phyloP scores from a whole-genome alignment of 2,113 vertebrate species.

The Ochotona curzoniae region DNA sequence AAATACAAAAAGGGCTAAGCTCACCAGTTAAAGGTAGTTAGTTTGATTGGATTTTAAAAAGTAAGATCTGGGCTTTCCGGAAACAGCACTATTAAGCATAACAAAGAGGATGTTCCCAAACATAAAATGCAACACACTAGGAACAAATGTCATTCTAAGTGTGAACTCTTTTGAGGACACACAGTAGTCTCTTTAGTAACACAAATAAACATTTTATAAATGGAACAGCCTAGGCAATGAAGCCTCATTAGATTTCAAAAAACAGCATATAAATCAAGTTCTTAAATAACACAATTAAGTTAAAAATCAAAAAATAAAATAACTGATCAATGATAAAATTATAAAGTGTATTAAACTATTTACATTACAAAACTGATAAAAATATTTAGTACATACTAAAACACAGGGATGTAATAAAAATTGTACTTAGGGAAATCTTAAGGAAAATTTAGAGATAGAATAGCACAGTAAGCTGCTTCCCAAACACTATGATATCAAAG shows the following conservation, averaged over 20 bases:
- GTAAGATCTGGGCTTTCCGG: conserved; percentile 18
- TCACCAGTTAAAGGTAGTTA: conserved; percentile 40
- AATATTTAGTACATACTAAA: conserved; percentile 9
- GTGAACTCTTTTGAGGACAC: neutral
- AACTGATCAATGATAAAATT: conserved; percentile 16
- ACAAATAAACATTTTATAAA: conserved; percentile 45
- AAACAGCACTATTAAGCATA: conserved; percentile 37
- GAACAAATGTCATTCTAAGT: neutral
- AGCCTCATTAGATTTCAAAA: conserved; percentile 43
- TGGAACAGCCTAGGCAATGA: neutral
- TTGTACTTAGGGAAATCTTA: neutral
- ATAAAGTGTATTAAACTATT: neutral
- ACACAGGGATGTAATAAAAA: neutral
- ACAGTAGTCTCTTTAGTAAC: conserved; percentile 25
- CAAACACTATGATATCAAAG: neutral
- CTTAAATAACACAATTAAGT: conserved; percentile 25
- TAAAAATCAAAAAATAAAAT: conserved; percentile 18
- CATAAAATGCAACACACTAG: neutral
- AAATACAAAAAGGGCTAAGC: conserved; percentile 1
- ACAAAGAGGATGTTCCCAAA: neutral
- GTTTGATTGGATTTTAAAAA: conserved; percentile 33
- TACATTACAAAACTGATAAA: neutral
- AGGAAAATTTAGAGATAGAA: neutral
- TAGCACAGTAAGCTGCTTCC: neutral
- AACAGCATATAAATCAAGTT: neutral